phyloP scores from a whole-genome alignment of 2,888 invertebrate genomes.

The Drosophila dives region DNA sequence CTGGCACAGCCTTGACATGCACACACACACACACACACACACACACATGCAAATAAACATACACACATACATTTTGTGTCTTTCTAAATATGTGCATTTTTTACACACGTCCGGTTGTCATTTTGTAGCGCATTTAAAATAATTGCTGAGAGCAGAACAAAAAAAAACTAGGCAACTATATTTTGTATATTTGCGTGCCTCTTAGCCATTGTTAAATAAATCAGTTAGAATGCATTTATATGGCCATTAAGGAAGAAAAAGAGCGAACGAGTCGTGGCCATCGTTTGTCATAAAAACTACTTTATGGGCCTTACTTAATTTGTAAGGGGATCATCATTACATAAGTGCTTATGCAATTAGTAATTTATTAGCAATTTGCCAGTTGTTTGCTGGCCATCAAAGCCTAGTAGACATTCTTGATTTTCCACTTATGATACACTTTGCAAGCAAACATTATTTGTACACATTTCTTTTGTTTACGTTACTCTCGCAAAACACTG shows the following conservation, averaged over 20 bases:
- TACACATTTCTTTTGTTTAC: constrained; percentile 13
- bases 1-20: constrained; percentile 62
- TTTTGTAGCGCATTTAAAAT: constrained; percentile 55
- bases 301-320: constrained; percentile 59
- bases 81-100: neutral
- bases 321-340: constrained; percentile 52
- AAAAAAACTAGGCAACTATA: constrained; percentile 23
- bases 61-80: neutral
- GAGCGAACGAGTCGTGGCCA: neutral
- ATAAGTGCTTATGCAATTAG: constrained; percentile 69
- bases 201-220: constrained; percentile 54
- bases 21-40: constrained; percentile 10
- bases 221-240: constrained; percentile 43
- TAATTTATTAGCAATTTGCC: constrained; percentile 60
- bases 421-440: constrained; percentile 16
- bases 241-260: neutral
- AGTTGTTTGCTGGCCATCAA: constrained; percentile 40
- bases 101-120: constrained; percentile 4
- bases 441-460: constrained; percentile 30
- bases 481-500: constrained; percentile 29
- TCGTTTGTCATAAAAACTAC: constrained; percentile 47
- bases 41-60: constrained; percentile 19
- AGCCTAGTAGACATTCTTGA: constrained; percentile 17
- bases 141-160: constrained; percentile 50
- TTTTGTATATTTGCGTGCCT: constrained; percentile 19